phyloP scores from a whole-genome alignment of 2,113 vertebrate species.

The Bombycilla garrulus region DNA sequence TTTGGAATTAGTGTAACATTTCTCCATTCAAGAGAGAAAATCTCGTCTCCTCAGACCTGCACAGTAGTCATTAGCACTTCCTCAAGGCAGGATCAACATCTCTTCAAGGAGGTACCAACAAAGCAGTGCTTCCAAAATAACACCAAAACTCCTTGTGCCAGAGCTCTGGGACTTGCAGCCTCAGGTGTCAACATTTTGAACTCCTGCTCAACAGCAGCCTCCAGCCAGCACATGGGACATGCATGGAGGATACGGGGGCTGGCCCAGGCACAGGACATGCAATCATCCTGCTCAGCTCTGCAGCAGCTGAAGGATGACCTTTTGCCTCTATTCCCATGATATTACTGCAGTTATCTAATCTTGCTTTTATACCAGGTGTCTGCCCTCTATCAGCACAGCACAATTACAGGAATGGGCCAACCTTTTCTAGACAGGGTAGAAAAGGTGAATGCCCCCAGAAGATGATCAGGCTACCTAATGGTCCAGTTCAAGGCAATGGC shows the following conservation, averaged over 20 bases:
- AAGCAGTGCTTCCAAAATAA: not conserved
- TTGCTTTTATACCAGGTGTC: not conserved
- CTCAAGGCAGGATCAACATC: not conserved
- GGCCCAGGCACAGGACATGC: not conserved
- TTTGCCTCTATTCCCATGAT: rapidly evolving
- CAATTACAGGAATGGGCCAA: not conserved
- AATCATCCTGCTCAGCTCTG: not conserved
- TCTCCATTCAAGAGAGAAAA: not conserved
- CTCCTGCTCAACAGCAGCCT: not conserved
- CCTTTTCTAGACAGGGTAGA: not conserved
- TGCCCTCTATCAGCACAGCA: not conserved
- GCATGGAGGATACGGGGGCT: rapidly evolving
- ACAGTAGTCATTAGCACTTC: not conserved
- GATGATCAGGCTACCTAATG: not conserved
- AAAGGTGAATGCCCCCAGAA: not conserved
- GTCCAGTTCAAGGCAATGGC: not conserved
- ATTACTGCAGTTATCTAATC: not conserved
- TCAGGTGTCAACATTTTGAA: not conserved
- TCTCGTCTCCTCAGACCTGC: not conserved
- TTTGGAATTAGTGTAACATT: not conserved
- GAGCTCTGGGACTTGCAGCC: not conserved
- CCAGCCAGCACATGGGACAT: not conserved
- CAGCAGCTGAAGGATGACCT: not conserved
- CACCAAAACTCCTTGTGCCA: not conserved
- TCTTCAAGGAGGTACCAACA: not conserved